Conservation (phyloP, 2,797 vertebrate species). For the Spizella passerina region DNA sequence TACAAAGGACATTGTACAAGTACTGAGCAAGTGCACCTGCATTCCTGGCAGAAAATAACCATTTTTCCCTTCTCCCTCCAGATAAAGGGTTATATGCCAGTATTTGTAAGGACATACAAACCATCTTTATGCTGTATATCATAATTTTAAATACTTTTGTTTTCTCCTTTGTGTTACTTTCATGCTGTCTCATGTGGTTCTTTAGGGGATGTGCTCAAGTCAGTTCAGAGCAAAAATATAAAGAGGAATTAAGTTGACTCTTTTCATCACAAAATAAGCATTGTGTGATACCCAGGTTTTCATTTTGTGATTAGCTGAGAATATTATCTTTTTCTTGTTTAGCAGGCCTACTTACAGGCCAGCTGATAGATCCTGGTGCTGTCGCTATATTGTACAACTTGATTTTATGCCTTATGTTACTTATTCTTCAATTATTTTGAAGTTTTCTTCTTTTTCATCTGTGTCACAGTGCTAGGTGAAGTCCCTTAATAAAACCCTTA, state of each 20-base stretch:
- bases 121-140: not conserved
- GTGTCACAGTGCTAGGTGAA: not conserved
- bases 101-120: not conserved
- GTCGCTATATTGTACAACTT: not conserved
- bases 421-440: not conserved
- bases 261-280: not conserved
- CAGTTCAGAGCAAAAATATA: not conserved
- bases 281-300: not conserved
- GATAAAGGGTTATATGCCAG: not conserved
- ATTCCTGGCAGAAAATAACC: not conserved
- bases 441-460: not conserved
- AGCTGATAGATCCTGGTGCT: not conserved
- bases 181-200: accelerated
- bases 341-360: not conserved
- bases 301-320: not conserved
- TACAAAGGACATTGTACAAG: slow-evolving; percentile 40
- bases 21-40: not conserved
- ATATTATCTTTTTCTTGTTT: not conserved
- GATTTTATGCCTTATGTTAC: not conserved
- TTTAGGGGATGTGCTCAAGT: not conserved
- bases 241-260: not conserved
- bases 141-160: not conserved
- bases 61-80: not conserved
- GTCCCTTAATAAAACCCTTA: not conserved
- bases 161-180: not conserved